Base-by-base conservation (phyloP, 2,888 invertebrate genomes). In the Chymomyza amoena region DNA sequence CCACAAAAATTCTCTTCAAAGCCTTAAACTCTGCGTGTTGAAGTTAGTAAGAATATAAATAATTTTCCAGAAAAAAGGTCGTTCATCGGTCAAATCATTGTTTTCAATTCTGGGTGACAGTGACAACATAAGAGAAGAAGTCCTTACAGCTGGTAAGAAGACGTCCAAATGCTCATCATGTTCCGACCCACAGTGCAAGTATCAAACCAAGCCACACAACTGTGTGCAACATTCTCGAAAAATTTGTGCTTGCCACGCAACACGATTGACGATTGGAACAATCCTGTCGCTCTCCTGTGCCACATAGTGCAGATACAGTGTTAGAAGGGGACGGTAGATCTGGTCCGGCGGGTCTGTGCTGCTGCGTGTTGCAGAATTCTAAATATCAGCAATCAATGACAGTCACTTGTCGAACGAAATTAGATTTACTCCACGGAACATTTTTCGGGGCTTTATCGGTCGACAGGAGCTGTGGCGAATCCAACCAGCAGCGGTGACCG, bases 301-400 rank as follows among this genome's bases (percentile, higher is more conserved):
- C 32, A 32, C 32, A 32, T 32, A 32, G 1, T 7, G 7, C 32
- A 32, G 32, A 32, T 16, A 25, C 13, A 45, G 13, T 13, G 39
- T 1, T 15, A 6, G 20, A 28, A 18, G 3, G 6, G 6, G 20
- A 1, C 9, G 6, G 13, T 10, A 25, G 18, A 15, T 28, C 20
- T 25, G 25, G 25, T 25, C 20, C 6, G 28, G 20, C 57, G 25
- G 57, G 28, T 25, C 57, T 57, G 57, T 57, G 57, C 20, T 45
- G 25, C 57, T 57, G 57, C 15, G 57, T 54, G 69, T 70, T 73
- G 78, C 78, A 72, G 70, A 61, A 68, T 76, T 80, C 76, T 78
- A 79, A 79, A 78, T 83, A 83, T 88, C 72, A 84, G 77, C 87
- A 87, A 87, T 87, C 88, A 88, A 79, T 89, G 89, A 82, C 84